Evolutionary conservation across 2,797 vertebrate species (phyloP), one percentile per base, ranked within the genome.

Genomic region (Lithobates sylvaticus): DNA sequence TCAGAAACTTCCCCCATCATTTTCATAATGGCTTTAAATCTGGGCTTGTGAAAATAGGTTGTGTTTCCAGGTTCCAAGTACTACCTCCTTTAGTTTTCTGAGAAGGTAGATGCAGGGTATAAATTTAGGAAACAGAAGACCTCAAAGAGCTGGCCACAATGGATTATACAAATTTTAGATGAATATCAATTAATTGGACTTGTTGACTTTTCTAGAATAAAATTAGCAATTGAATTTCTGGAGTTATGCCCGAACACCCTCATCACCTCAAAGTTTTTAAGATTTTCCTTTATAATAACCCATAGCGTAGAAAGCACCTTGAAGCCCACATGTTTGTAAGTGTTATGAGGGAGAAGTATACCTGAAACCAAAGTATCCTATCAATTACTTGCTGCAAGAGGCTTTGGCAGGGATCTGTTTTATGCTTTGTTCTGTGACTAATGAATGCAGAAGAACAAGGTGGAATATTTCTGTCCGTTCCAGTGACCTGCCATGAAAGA

Each of bases 401-500:
- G 5, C 26, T 42, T 83, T 72, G 3, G 36, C 77, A 69, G 65
- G 10, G 58, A 65, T 15, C 27, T 77, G 27, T 82, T 50, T 64
- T 34, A 27, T 9, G 15, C 42, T 83, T 64, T 74, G 84, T 65
- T 26, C 73, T 78, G n/a, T 83, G 85, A 87, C 68, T 79, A 61
- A 87, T 87, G 86, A 87, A 79, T 42, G 44, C 76, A 76, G 81
- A 70, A 73, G 34, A 74, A 86, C 67, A 79, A 70, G 26, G 36
- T 58, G n/a, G 39, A 27, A 32, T 76, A 47, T 78, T 76, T 67
- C 32, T 73, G 47, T 54, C 83, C 42, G 32, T 83, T 74, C 64
- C 76, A 74, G 36, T 87, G 42, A 78, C 69, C 47, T 44, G 70
- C 71, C 77, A 50, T 75, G 80, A 76, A 88, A 54, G 88, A 32